phyloP scores from a whole-genome alignment of 2,113 vertebrate species.

The Rhegmatorhina hoffmannsi region DNA sequence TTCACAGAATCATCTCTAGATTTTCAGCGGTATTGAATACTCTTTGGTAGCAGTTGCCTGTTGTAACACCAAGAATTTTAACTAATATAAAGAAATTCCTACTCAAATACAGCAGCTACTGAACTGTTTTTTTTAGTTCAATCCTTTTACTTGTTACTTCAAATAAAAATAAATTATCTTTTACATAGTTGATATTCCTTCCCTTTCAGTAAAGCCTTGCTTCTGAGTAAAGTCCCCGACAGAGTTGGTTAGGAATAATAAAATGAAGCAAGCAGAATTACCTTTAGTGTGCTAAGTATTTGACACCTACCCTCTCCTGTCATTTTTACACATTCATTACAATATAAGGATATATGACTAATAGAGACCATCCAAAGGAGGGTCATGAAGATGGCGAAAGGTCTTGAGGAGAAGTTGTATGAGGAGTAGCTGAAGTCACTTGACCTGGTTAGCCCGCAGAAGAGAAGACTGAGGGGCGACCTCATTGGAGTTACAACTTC shows the following conservation, averaged over 20 bases:
- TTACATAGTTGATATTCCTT: background rate
- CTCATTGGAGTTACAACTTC: background rate
- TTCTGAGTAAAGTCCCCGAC: background rate
- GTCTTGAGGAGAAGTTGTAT: accelerated
- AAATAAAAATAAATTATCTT: background rate
- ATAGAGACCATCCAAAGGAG: background rate
- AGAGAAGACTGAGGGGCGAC: background rate
- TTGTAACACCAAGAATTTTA: background rate
- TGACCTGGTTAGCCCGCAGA: background rate
- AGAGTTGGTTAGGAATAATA: background rate
- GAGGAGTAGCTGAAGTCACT: accelerated
- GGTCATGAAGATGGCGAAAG: accelerated
- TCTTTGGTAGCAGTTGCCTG: background rate
- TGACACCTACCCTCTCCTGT: background rate
- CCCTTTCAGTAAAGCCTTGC: background rate
- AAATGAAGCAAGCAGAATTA: background rate
- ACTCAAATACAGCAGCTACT: background rate
- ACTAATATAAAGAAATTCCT: accelerated
- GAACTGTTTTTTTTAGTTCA: background rate
- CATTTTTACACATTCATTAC: background rate
- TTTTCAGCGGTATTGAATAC: background rate
- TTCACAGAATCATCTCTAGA: background rate
- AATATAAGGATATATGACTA: background rate
- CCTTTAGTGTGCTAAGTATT: background rate
- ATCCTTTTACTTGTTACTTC: background rate